These are phyloP conservation scores for Polymixis lichenea DNA, from an alignment of 2,888 invertebrate species.

Conservation along the genomic window DNA sequence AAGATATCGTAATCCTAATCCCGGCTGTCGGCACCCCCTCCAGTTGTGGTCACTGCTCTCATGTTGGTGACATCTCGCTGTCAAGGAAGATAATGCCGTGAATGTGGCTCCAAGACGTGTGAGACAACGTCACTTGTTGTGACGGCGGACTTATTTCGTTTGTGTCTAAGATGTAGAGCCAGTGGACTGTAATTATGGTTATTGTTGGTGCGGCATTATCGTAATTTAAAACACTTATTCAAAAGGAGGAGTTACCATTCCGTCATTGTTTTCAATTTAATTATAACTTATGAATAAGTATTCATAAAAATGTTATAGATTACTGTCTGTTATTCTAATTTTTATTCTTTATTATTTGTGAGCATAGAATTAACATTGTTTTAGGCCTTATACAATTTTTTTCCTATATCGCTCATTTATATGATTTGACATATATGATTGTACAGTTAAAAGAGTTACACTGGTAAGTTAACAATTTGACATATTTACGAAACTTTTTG, in stretches of 20 bases:
- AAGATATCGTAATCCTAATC: background rate
- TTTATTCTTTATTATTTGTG: too few relatives aligned
- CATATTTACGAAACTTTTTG: too few relatives aligned
- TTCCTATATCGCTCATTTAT: too few relatives aligned
- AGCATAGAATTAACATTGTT: too few relatives aligned
- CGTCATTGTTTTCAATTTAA: background rate
- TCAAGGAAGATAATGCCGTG: background rate
- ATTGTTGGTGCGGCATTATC: background rate
- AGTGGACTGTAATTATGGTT: too few relatives aligned
- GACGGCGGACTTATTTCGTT: background rate
- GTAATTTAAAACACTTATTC: background rate
- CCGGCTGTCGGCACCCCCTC: background rate
- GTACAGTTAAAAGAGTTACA: too few relatives aligned
- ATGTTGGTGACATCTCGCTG: background rate
- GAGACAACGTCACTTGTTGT: background rate
- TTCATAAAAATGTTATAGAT: too few relatives aligned
- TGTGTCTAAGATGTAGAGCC: background rate
- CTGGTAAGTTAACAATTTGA: too few relatives aligned
- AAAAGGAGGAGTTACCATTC: background rate
- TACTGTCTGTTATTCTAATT: too few relatives aligned
- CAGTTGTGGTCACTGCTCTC: background rate
- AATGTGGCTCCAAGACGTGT: background rate
- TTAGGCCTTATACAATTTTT: too few relatives aligned
- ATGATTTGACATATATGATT: too few relatives aligned
- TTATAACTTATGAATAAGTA: too few relatives aligned